Evolutionary conservation across 2,888 invertebrate species (phyloP).

Genomic region (Belgica antarctica): DNA sequence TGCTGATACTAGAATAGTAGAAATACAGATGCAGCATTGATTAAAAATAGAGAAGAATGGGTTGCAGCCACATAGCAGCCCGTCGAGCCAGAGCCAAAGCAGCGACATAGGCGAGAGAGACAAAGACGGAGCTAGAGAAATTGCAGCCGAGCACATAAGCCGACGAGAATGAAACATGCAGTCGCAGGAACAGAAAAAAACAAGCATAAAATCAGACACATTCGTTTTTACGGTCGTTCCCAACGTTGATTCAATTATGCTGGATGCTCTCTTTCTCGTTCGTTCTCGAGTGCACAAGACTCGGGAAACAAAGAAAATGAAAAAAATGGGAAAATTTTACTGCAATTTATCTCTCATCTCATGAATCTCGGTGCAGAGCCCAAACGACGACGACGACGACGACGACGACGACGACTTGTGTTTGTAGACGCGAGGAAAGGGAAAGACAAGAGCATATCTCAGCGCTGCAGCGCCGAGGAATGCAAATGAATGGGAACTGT

Average conservation of each 20-base stretch:
- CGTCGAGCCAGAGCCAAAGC: background rate
- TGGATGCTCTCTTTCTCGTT: background rate
- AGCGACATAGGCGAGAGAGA: background rate
- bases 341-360: slow-evolving; percentile 21
- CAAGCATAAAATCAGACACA: slow-evolving; percentile 21
- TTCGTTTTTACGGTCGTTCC: slow-evolving; percentile 23
- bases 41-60: slow-evolving; percentile 25
- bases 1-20: slow-evolving; percentile 33
- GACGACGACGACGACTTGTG: no score
- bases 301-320: background rate
- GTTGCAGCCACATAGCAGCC: background rate
- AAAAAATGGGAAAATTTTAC: slow-evolving; percentile 7
- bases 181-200: no score
- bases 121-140: slow-evolving; percentile 1
- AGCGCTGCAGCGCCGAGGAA: slow-evolving; percentile 19
- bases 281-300: background rate
- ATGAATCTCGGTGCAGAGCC: slow-evolving; percentile 1
- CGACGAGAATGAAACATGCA: slow-evolving; percentile 12
- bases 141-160: no score
- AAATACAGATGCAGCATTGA: slow-evolving; percentile 37
- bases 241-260: slow-evolving; percentile 21
- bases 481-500: slow-evolving; percentile 33
- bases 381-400: no score
- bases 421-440: slow-evolving; percentile 11
- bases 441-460: slow-evolving; percentile 17